These are phyloP conservation scores for Eurytoma adleriae DNA, from an alignment of 2,888 invertebrate genomes.

Conservation along the genomic window DNA sequence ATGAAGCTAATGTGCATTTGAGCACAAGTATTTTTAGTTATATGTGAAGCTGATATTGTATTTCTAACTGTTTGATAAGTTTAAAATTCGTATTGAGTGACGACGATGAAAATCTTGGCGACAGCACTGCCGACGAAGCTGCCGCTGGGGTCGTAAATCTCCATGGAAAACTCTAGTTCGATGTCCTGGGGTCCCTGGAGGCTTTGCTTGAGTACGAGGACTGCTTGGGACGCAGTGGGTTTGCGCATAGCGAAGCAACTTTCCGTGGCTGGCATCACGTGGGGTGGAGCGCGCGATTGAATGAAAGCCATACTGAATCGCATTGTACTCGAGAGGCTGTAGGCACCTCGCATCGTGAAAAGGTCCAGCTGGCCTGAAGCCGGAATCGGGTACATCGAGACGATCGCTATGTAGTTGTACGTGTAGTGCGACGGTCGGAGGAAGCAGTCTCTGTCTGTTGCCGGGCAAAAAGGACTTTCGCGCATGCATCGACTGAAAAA, in stretches of 20 bases:
- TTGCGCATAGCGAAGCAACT: slow-evolving; percentile 79
- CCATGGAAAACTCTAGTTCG: slow-evolving; percentile 91
- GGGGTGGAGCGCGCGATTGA: slow-evolving; percentile 82
- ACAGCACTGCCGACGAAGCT: slow-evolving; percentile 89
- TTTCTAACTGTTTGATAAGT: too few species aligned
- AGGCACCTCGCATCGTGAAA: slow-evolving; percentile 92
- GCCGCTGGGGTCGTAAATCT: slow-evolving; percentile 82
- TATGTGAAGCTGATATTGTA: too few species aligned
- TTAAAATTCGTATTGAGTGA: slow-evolving; percentile 89
- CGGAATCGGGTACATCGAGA: slow-evolving; percentile 88
- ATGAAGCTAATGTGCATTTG: too few species aligned
- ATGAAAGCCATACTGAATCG: slow-evolving; percentile 86
- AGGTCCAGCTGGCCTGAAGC: slow-evolving; percentile 82
- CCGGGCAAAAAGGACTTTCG: slow-evolving; percentile 81
- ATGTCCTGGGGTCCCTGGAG: slow-evolving; percentile 94
- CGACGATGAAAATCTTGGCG: slow-evolving; percentile 90
- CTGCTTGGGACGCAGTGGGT: slow-evolving; percentile 82
- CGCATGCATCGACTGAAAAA: slow-evolving; percentile 88
- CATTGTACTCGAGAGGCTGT: slow-evolving; percentile 83
- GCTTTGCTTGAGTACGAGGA: slow-evolving; percentile 84
- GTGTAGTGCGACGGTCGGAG: slow-evolving; percentile 91
- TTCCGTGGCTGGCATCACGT: slow-evolving; percentile 78
- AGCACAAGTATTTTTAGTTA: too few species aligned
- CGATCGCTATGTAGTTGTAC: slow-evolving; percentile 95
- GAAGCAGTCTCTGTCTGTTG: slow-evolving; percentile 85